Conservation (phyloP, 2,888 invertebrate species). For the Sarcophaga subvicina region DNA sequence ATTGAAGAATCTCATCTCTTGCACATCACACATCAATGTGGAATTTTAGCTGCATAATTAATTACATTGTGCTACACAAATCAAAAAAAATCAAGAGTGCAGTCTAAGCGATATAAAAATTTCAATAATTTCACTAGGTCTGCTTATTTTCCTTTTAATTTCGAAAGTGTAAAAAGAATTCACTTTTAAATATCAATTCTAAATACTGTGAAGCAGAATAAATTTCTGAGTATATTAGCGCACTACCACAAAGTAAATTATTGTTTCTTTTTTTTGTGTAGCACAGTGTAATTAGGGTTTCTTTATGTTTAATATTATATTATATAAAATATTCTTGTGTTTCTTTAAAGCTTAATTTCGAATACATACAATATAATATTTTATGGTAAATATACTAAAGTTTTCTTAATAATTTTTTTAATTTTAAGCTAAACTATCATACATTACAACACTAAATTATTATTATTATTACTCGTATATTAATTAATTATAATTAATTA, state of each 20-base stretch:
- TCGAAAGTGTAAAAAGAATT: no score
- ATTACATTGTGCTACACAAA: no score
- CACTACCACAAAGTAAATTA: neutral
- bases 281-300: neutral
- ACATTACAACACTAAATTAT: slow-evolving; percentile 40
- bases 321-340: slow-evolving; percentile 21
- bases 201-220: no score
- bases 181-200: no score
- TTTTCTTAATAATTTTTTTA: slow-evolving; percentile 12
- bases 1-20: no score
- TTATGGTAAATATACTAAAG: neutral
- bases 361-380: slow-evolving; percentile 35
- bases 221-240: neutral
- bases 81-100: no score
- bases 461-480: neutral
- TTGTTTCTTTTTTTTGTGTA: no score
- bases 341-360: slow-evolving; percentile 43
- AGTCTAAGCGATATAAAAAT: no score
- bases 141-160: no score
- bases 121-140: no score
- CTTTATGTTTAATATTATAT: neutral
- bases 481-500: neutral
- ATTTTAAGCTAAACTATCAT: slow-evolving; percentile 43
- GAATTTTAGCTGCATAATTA: no score
- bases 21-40: no score